These are phyloP conservation scores for Neoascia interrupta DNA, from an alignment of 2,888 invertebrate species.

Conservation along the genomic window DNA sequence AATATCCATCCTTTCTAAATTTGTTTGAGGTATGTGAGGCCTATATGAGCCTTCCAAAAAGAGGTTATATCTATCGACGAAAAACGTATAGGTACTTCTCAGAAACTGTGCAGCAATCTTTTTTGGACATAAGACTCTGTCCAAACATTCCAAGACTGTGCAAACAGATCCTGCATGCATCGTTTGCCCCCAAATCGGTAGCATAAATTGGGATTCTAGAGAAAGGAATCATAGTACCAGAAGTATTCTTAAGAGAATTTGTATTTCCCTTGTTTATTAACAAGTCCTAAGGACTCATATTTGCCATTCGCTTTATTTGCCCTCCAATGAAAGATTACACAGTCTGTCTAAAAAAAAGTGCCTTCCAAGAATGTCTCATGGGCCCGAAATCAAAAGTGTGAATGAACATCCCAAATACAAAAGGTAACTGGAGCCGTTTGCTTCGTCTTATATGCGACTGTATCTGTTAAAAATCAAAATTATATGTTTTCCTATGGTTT, in stretches of 20 bases:
- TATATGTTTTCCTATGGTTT: slow-evolving; percentile 9
- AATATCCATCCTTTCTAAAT: too few species aligned
- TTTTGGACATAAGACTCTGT: not conserved
- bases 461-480: slow-evolving; percentile 20
- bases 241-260: not conserved
- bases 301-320: slow-evolving; percentile 21
- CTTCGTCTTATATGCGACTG: not conserved
- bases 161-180: slow-evolving; percentile 1
- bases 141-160: not conserved
- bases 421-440: slow-evolving; percentile 46
- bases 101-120: not conserved
- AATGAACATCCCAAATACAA: slow-evolving; percentile 45
- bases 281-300: slow-evolving; percentile 49
- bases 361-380: slow-evolving; percentile 21
- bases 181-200: slow-evolving; percentile 44
- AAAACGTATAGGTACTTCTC: not conserved
- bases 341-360: not conserved
- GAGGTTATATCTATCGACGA: not conserved
- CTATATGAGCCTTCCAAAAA: slow-evolving; percentile 1
- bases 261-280: slow-evolving; percentile 19
- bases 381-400: slow-evolving; percentile 37
- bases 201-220: slow-evolving; percentile 48
- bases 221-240: slow-evolving; percentile 15
- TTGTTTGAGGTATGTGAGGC: too few species aligned
- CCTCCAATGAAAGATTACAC: slow-evolving; percentile 13